These are phyloP conservation scores for Melanogrammus aeglefinus DNA, from an alignment of 2,797 vertebrate genomes.

Conservation along the genomic window DNA sequence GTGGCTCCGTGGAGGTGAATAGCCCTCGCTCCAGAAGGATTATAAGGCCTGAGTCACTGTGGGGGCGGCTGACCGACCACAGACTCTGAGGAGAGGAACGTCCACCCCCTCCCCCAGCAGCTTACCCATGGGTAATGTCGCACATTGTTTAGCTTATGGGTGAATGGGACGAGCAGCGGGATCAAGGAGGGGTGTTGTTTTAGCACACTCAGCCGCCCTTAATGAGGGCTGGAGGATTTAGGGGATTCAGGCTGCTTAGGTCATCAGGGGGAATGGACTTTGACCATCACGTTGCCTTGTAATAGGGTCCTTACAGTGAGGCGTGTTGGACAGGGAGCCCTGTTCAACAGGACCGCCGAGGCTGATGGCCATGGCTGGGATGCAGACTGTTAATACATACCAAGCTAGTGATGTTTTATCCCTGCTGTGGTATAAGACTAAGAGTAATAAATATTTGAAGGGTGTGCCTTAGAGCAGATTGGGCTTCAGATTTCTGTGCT, in stretches of 20 bases:
- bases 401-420: slow-evolving; percentile 40
- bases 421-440: slow-evolving; percentile 42
- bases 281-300: slow-evolving; percentile 33
- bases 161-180: slow-evolving; percentile 20
- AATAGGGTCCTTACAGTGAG: slow-evolving; percentile 50
- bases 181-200: slow-evolving; percentile 11
- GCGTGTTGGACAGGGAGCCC: slow-evolving; percentile 52
- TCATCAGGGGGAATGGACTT: slow-evolving; percentile 19
- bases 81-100: not conserved
- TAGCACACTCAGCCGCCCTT: slow-evolving; percentile 23
- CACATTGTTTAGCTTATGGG: slow-evolving; percentile 6
- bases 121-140: not conserved
- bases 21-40: not conserved
- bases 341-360: slow-evolving; percentile 8
- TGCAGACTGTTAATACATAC: slow-evolving; percentile 44
- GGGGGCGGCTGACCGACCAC: not conserved
- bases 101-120: not conserved
- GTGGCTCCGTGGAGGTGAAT: not conserved
- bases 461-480: slow-evolving; percentile 53
- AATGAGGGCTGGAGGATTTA: slow-evolving; percentile 37
- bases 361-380: slow-evolving; percentile 32
- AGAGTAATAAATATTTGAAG: slow-evolving; percentile 67
- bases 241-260: slow-evolving; percentile 45
- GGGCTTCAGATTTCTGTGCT: slow-evolving; percentile 39
- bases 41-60: not conserved